Evolutionary conservation across 53 echinoderm and acorn worm species (phyloP).

Genomic region (Holothuria scabra): DNA sequence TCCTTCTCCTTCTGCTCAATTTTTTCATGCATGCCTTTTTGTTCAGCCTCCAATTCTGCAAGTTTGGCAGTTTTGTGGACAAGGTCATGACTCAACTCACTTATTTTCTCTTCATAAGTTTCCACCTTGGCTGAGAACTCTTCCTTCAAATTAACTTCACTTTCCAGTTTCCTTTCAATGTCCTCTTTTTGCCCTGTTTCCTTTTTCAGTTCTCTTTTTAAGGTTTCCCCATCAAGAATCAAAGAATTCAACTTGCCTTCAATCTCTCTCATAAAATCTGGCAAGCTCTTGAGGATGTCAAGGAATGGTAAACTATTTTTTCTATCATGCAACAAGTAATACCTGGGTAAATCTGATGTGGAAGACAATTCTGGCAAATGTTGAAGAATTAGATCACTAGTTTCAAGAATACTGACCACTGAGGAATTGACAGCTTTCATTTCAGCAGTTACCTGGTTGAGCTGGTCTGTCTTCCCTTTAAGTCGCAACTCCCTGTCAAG

Average conservation of each 20-base stretch:
- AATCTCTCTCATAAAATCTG: slow-evolving; percentile 8
- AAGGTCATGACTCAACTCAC: neutral
- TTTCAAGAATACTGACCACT: slow-evolving; percentile 65
- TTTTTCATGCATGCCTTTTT: slow-evolving; percentile 16
- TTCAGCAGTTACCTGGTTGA: neutral
- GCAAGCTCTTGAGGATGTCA: slow-evolving; percentile 11
- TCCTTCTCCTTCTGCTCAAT: neutral
- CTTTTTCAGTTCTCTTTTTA: neutral
- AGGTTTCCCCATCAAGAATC: neutral
- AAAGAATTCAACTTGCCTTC: slow-evolving; percentile 17
- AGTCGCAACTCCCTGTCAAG: slow-evolving; percentile 34
- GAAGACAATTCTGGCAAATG: slow-evolving; percentile 20
- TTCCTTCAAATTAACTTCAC: slow-evolving; percentile 33
- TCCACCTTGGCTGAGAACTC: slow-evolving; percentile 1
- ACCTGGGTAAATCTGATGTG: slow-evolving; percentile 23
- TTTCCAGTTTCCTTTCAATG: slow-evolving; percentile 21
- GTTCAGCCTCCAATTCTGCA: slow-evolving; percentile 25
- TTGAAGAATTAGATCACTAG: neutral
- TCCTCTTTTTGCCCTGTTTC: neutral
- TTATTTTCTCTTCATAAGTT: slow-evolving; percentile 14
- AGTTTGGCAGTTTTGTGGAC: neutral
- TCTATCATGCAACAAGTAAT: neutral
- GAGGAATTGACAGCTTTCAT: slow-evolving; percentile 64
- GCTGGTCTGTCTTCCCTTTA: slow-evolving; percentile 19
- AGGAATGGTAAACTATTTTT: slow-evolving; percentile 2